Conservation (phyloP, 2,113 vertebrate species). For the Talpa occidentalis region DNA sequence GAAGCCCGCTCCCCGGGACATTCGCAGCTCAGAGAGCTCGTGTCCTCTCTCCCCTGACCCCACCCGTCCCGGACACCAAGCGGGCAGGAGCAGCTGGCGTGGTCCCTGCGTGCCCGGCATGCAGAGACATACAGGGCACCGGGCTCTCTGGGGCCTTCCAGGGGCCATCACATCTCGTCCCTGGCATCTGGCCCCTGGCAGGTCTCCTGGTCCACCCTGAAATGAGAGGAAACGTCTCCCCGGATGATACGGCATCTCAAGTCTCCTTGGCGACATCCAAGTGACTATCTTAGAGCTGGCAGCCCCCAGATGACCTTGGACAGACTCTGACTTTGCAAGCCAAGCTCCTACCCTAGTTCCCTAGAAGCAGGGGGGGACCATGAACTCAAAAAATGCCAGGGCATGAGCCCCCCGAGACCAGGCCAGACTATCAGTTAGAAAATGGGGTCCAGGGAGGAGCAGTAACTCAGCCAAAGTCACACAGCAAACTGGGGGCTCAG, state of each 20-base stretch:
- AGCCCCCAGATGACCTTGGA: background rate
- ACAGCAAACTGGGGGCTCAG: background rate
- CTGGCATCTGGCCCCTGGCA: slow-evolving; percentile 11
- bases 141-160: background rate
- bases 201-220: background rate
- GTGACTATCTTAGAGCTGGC: background rate
- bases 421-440: too few relatives aligned
- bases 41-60: background rate
- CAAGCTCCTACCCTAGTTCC: background rate
- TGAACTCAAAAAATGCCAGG: background rate
- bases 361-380: background rate
- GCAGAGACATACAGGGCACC: background rate
- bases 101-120: background rate
- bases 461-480: background rate
- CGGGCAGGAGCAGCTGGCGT: background rate
- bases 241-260: background rate
- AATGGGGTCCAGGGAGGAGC: background rate
- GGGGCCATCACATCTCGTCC: background rate
- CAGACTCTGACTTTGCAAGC: background rate
- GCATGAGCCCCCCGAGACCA: accelerated
- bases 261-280: background rate
- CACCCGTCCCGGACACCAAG: background rate
- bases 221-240: background rate
- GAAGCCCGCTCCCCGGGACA: background rate
- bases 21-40: background rate